Evolutionary conservation across 2,888 invertebrate species (phyloP).

Genomic region (Drosophila subquinaria): DNA sequence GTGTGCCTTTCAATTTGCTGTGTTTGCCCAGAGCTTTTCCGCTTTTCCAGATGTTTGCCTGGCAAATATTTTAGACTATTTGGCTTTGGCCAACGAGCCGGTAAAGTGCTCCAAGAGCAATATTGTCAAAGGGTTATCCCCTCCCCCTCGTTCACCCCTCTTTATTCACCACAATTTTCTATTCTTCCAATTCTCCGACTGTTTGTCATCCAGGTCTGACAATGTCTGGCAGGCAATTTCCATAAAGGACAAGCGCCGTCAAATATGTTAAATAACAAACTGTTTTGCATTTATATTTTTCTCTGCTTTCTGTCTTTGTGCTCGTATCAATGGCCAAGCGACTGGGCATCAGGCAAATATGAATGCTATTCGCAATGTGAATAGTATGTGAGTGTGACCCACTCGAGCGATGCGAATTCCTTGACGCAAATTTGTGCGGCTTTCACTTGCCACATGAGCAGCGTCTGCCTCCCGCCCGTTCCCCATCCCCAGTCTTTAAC

Average conservation of each 20-base stretch:
- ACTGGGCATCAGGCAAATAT: slow-evolving; percentile 67
- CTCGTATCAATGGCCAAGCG: slow-evolving; percentile 61
- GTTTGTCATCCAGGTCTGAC: slow-evolving; percentile 65
- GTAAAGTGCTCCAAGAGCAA: slow-evolving; percentile 41
- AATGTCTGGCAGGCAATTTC: no score
- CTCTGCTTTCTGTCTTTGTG: slow-evolving; percentile 31
- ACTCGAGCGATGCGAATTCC: no score
- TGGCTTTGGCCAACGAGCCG: slow-evolving; percentile 58
- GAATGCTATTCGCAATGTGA: slow-evolving; percentile 31
- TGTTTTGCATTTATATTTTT: slow-evolving; percentile 79
- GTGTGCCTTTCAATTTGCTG: slow-evolving; percentile 66
- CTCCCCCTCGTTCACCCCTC: background rate
- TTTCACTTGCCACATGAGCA: slow-evolving; percentile 45
- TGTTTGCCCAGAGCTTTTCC: slow-evolving; percentile 47
- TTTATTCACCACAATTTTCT: background rate
- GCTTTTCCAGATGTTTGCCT: slow-evolving; percentile 70
- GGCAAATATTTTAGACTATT: slow-evolving; percentile 65
- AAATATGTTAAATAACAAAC: slow-evolving; percentile 82
- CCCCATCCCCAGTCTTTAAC: background rate
- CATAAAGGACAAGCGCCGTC: no score
- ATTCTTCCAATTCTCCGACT: slow-evolving; percentile 23
- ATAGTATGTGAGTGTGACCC: slow-evolving; percentile 9
- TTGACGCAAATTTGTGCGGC: slow-evolving; percentile 71
- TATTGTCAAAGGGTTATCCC: slow-evolving; percentile 64
- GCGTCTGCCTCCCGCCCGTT: background rate